These are phyloP conservation scores for Phallusia fumigata DNA, from an alignment of 23 tunicate species.

Conservation along the genomic window DNA sequence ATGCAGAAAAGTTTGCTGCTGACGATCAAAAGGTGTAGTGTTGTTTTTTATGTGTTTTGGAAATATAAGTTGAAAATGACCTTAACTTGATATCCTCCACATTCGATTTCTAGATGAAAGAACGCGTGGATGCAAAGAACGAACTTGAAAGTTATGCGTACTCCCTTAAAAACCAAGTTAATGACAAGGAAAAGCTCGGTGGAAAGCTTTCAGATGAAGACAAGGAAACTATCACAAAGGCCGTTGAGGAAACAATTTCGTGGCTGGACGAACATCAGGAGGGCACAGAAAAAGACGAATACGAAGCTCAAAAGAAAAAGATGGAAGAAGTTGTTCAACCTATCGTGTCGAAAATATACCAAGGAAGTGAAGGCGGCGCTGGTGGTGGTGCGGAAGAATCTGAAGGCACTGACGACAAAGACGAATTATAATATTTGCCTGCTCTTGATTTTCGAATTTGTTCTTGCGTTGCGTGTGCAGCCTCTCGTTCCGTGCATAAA, in stretches of 20 bases:
- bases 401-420: conserved; percentile 59
- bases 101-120: conserved; percentile 53
- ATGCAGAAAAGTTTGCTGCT: conserved; percentile 92
- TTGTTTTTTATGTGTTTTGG: not conserved
- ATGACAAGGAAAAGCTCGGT: conserved; percentile 92
- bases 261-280: conserved; percentile 97
- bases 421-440: conserved; percentile 61
- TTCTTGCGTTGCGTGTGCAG: not conserved
- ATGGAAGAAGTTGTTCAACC: conserved; percentile 94
- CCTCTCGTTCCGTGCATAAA: not conserved
- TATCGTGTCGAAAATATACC: conserved; percentile 85
- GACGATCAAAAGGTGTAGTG: conserved; percentile 80
- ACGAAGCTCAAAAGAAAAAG: conserved; percentile 90
- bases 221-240: conserved; percentile 66
- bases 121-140: conserved; percentile 90
- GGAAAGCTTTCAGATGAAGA: conserved; percentile 89
- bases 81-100: too few relatives aligned
- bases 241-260: conserved; percentile 87
- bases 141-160: conserved; percentile 96
- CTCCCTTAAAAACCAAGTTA: conserved; percentile 89
- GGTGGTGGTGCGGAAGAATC: conserved; percentile 36
- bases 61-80: too few relatives aligned
- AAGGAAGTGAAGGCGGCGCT: conserved; percentile 60
- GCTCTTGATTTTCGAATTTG: not conserved
- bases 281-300: conserved; percentile 81